Conservation (phyloP, 2,888 invertebrate genomes). For the Mimachlamys varia region DNA sequence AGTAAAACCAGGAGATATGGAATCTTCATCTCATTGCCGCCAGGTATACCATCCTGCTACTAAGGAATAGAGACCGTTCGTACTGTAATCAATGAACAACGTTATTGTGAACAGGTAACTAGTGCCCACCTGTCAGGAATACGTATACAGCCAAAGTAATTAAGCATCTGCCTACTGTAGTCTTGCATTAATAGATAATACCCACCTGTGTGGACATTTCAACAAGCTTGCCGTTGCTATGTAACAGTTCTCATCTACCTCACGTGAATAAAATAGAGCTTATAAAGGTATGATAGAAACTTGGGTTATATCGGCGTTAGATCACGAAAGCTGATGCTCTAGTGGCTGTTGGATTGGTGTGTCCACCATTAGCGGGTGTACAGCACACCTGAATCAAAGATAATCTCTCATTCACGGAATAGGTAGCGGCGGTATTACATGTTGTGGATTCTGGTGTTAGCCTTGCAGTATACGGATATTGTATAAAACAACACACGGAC, state of each 20-base stretch:
- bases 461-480: background rate
- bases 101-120: background rate
- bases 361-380: background rate
- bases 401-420: conserved; percentile 1
- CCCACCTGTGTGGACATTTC: conserved; percentile 1
- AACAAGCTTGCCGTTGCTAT: background rate
- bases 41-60: background rate
- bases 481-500: background rate
- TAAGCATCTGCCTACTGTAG: conserved; percentile 1
- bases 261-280: background rate
- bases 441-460: background rate
- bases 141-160: conserved; percentile 1
- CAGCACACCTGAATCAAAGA: background rate
- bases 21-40: background rate
- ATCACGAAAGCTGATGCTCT: background rate
- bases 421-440: background rate
- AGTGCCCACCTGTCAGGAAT: background rate
- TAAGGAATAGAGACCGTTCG: background rate
- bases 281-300: background rate
- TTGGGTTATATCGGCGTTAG: background rate
- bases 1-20: background rate
- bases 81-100: background rate
- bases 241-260: conserved; percentile 9
- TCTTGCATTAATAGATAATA: background rate
- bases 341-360: background rate